phyloP scores from a whole-genome alignment of 2,113 vertebrate genomes.

The Accipiter virgatus region DNA sequence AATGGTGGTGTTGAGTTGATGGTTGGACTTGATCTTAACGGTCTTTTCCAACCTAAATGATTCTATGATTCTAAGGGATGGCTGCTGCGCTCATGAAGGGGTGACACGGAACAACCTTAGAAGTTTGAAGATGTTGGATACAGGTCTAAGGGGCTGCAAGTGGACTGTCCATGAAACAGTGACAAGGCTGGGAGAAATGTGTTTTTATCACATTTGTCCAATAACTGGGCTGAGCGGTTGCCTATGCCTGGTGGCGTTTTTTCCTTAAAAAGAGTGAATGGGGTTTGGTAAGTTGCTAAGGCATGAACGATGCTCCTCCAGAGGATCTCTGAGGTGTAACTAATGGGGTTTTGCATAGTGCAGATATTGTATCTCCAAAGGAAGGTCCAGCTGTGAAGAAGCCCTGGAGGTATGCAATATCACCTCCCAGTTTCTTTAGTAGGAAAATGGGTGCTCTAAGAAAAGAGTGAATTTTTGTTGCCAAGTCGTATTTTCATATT shows the following conservation, averaged over 20 bases:
- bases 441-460: not conserved
- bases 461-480: not conserved
- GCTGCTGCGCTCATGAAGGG: accelerated
- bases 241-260: not conserved
- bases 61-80: not conserved
- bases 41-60: too few relatives aligned
- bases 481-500: not conserved
- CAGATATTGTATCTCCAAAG: not conserved
- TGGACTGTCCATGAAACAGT: not conserved
- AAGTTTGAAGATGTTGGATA: not conserved
- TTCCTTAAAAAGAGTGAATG: not conserved
- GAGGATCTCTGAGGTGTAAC: not conserved
- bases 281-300: not conserved
- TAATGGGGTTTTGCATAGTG: not conserved
- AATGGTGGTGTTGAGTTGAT: too few relatives aligned
- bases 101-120: accelerated
- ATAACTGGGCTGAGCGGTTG: not conserved
- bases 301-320: not conserved
- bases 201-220: not conserved
- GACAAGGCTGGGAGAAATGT: not conserved
- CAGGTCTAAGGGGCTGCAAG: not conserved
- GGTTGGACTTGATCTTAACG: too few relatives aligned
- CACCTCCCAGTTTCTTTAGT: not conserved
- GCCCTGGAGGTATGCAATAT: not conserved
- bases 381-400: not conserved